Percentiles rank a stretch among this genome's conserved stretches.
Conservation (phyloP, 2,113 vertebrate genomes). For the Scopus umbretta region DNA sequence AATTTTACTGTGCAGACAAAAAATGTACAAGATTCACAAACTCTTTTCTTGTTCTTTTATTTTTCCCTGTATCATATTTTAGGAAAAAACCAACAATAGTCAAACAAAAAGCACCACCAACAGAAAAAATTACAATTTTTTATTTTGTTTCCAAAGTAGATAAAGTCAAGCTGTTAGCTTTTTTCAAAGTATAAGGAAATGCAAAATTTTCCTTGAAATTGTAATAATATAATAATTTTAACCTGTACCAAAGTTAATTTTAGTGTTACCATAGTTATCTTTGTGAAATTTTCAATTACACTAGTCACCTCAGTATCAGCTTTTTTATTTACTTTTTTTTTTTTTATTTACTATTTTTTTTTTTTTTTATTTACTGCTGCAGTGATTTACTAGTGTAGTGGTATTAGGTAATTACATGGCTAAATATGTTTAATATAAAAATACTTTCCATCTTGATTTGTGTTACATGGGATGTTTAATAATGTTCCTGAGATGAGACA, state of each 20-base stretch:
- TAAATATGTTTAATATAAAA: neutral
- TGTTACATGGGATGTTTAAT: neutral
- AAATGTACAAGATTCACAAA: neutral
- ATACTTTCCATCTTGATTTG: neutral
- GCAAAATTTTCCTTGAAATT: neutral
- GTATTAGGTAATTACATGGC: neutral
- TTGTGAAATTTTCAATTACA: neutral
- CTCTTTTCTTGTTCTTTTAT: neutral
- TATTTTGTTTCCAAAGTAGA: neutral
- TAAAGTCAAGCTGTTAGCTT: neutral
- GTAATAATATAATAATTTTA: neutral
- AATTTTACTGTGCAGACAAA: neutral
- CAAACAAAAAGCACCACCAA: neutral
- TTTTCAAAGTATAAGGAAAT: neutral
- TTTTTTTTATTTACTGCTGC: neutral
- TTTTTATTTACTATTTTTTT: no score
- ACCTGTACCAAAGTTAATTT: neutral
- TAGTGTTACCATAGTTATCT: neutral
- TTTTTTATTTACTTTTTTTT: neutral
- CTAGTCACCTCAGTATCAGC: neutral
- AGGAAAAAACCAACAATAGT: neutral
- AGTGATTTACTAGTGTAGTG: neutral
- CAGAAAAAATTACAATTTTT: accelerated
- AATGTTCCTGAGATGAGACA: neutral
- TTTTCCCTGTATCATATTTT: neutral